Conservation (phyloP, 2,888 invertebrate genomes). For the Cabera pusaria region DNA sequence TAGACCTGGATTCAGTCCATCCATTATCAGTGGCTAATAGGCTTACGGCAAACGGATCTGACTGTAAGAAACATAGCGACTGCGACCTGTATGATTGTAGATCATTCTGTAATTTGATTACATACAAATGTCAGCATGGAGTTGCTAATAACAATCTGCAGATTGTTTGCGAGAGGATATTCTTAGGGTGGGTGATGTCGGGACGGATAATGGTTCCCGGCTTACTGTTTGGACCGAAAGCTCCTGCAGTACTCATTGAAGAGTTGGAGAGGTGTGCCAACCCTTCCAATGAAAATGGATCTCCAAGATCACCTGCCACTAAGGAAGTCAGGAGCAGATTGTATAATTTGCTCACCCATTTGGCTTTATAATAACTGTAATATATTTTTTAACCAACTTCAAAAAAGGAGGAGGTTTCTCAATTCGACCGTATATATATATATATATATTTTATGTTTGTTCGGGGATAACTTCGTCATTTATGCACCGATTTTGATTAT, state of each 20-base stretch:
- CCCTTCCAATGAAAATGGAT: constrained; percentile 69
- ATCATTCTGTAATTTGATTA: constrained; percentile 80
- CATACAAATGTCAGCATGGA: constrained; percentile 76
- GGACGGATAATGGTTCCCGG: constrained; percentile 85
- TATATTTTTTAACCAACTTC: no score
- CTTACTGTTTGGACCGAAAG: constrained; percentile 82
- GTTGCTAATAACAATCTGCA: constrained; percentile 87
- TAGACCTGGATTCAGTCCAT: constrained; percentile 86
- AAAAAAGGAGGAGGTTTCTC: no score
- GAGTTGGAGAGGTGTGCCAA: constrained; percentile 84
- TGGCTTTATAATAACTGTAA: constrained; percentile 33
- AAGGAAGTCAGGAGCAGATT: constrained; percentile 74
- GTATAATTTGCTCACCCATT: constrained; percentile 76
- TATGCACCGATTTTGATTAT: no score
- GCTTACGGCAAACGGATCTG: constrained; percentile 65
- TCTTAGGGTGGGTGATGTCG: constrained; percentile 85
- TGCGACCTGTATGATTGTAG: constrained; percentile 88
- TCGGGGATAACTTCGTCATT: no score
- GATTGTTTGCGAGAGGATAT: constrained; percentile 86
- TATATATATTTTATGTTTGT: no score
- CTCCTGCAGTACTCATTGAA: constrained; percentile 81
- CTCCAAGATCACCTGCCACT: constrained; percentile 70
- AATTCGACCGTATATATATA: no score
- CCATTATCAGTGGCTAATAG: constrained; percentile 78
- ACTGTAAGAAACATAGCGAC: constrained; percentile 84